Evolutionary conservation across 2,888 invertebrate species (phyloP), one percentile per base, ranked within the genome.

Genomic region (Molorchus minor): DNA sequence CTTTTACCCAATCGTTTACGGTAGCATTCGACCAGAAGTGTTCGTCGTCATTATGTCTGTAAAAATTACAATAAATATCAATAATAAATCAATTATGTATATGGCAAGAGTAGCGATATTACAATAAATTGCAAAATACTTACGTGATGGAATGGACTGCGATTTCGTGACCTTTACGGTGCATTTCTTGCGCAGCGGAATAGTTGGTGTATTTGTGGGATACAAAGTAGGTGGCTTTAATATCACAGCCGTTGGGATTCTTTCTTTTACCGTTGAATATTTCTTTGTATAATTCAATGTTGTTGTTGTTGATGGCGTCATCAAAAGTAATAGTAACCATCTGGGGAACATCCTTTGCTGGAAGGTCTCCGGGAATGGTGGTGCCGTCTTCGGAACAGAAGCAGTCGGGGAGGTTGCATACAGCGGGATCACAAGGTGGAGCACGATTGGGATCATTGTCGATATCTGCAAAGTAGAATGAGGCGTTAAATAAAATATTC

Each of bases 261-360:
- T 92, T 93, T 65, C 95, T 88, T 73, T 92, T 90, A 59, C 90
- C 89, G 79, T 90, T 93, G 83, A 96, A 95, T 65, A 96, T 94
- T 75, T 94, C 94, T 79, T 93, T 93, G 86, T 95, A 96, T 47
- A 96, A 83, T 72, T 93, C 94, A 77, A 95, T 95, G 82, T 96
- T 96, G 83, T 96, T 94, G 82, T 94, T 94, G 81, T 96, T 96
- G 81, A 96, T 93, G 75, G 95, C 95, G 75, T 95, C 95, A 77
- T 96, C 95, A 79, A 96, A 96, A 47, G 95, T 95, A 77, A 96
- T 91, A 57, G 93, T 94, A 76, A 96, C 90, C 95, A 95, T 95
- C 84, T 95, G 94, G 3, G 95, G 95, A 0, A 95, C 93, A 75
- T 94, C 93, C 81, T 88, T 91, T 62, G 88, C 79, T 10, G 92